Evolutionary conservation across 1,140 invertebrate genomes (phyloP).

Genomic region (Papilio polyxenes): DNA sequence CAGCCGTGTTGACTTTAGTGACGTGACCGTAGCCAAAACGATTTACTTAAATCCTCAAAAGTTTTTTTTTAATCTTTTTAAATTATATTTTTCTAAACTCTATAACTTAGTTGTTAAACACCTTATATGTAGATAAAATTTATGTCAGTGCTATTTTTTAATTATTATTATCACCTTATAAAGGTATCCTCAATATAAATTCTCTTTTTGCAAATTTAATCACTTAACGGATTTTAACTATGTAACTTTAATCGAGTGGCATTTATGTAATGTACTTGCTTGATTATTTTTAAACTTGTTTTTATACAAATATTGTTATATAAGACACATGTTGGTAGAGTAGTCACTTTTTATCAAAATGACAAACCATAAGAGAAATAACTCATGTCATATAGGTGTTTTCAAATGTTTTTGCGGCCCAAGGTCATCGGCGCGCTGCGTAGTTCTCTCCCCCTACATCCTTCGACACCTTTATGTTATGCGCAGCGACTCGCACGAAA

Average conservation of each 20-base stretch:
- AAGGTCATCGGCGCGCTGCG: too few relatives aligned
- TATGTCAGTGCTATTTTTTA: not conserved
- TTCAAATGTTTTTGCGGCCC: too few relatives aligned
- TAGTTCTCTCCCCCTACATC: too few relatives aligned
- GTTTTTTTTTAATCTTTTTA: not conserved
- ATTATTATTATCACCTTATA: slow-evolving; percentile 7
- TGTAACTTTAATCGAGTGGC: slow-evolving; percentile 11
- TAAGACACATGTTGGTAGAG: not conserved
- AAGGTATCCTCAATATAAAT: slow-evolving; percentile 10
- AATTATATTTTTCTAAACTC: not conserved
- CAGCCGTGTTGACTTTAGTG: slow-evolving; percentile 20
- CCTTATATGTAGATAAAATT: not conserved
- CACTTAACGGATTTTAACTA: not conserved
- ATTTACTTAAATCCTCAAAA: slow-evolving; percentile 14
- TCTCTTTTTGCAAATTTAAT: not conserved
- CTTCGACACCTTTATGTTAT: too few relatives aligned
- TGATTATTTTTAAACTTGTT: slow-evolving; percentile 6
- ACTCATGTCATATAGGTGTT: too few relatives aligned
- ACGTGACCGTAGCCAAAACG: slow-evolving; percentile 8
- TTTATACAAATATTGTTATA: not conserved
- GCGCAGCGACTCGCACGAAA: too few relatives aligned
- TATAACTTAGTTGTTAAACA: not conserved
- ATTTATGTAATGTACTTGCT: slow-evolving; percentile 5
- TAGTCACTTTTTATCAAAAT: not conserved
- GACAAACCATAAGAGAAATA: not conserved